phyloP scores from a whole-genome alignment of 2,113 vertebrate genomes.

The Dipodomys merriami region DNA sequence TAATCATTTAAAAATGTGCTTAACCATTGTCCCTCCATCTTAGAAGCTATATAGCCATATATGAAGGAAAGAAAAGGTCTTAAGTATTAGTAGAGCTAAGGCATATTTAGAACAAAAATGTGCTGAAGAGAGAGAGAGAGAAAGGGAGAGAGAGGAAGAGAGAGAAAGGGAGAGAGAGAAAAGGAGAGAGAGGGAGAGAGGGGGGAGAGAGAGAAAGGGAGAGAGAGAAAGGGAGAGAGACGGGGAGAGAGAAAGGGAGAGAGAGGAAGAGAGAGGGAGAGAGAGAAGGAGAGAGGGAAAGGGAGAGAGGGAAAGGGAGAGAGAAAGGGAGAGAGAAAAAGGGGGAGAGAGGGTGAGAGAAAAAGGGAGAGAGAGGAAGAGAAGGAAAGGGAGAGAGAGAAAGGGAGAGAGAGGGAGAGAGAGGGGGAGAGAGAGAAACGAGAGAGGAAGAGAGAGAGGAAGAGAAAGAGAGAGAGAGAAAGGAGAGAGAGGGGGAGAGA shows the following conservation, averaged over 20 bases:
- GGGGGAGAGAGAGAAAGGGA: background rate
- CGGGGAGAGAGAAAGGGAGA: background rate
- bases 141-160: background rate
- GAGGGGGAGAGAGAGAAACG: background rate
- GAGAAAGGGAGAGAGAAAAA: background rate
- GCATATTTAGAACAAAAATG: slow-evolving; percentile 56
- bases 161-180: background rate
- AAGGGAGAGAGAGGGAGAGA: background rate
- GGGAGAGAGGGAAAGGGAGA: background rate
- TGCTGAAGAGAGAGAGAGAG: background rate
- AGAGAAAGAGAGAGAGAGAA: no score
- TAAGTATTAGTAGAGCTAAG: background rate
- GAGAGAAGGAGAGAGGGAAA: background rate
- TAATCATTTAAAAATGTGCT: background rate
- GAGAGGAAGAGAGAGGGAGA: background rate
- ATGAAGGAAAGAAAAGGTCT: slow-evolving; percentile 16
- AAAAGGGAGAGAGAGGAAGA: background rate
- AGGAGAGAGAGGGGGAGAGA: no score
- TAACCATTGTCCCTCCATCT: background rate
- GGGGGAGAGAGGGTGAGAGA: background rate
- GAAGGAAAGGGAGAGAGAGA: background rate
- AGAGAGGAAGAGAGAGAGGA: no score
- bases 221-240: background rate
- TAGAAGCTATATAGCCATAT: background rate
- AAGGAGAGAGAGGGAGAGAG: background rate